Base-by-base conservation (phyloP, 1,140 invertebrate genomes). In the Nasonia longicornis region DNA sequence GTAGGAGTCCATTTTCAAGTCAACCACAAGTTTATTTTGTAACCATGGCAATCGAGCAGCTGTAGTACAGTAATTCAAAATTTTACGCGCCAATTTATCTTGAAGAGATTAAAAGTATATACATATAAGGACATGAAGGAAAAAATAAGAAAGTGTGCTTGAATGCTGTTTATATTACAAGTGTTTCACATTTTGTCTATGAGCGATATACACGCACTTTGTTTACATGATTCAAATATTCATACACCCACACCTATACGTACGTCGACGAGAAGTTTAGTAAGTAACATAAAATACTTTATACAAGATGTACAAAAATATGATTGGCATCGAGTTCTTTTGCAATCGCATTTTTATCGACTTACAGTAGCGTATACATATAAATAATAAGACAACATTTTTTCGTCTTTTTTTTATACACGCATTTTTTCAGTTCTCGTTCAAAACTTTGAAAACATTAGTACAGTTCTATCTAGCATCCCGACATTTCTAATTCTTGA, bases 301-400 rank as follows among this genome's bases (percentile, higher is more conserved):
- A 85, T 88, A 87, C 86, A 86, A 85, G 84, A 85, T 88, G 84
- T 87, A 88, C 85, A 88, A 87, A 88, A 88, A 88, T 88, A 88
- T 86, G 83, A 84, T 85, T 85, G 84, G 82, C 71, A 79, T 83
- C 83, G 81, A 77, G 80, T 83, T 85, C 82, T 81, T 76, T 86
- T 77, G 38, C 76, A 69, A 83, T 83, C 58, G 42, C 71, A 35
- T 48, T 72, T 73, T 64, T 66, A 79, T 38, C 67, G 70, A 83
- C 79, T 81, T 85, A 79, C 72, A 79, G 63, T 82, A 82, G 45
- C 14, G 72, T 84, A 82, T 83, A 83, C 82, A 83, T 67, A 83
- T 67, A 85, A 80, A 81, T 83, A 79, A 82, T 58, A 82, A 83
- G 52, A 69, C 45, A 26, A 35, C 63, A 66, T 74, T 31, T 80